A percentile compares a stretch with the other conserved stretches of the same genome.
Conservation (phyloP, 2,888 invertebrate genomes). For the Dryocosmus kuriphilus region DNA sequence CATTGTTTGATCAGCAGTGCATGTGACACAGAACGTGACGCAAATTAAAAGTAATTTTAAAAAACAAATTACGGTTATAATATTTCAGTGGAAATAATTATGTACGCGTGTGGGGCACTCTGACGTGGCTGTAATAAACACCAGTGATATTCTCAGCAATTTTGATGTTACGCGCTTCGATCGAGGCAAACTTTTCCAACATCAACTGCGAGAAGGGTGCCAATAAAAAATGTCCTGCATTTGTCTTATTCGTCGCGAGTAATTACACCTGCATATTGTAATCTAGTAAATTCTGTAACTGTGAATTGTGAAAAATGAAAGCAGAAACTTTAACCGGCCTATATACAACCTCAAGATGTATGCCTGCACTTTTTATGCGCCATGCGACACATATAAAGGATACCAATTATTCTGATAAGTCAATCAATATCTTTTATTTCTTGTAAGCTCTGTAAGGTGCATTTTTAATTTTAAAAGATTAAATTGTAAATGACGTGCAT, state of each 20-base stretch:
- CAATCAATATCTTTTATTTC: no score
- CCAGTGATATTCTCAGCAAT: neutral
- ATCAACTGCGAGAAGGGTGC: neutral
- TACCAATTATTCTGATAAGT: no score
- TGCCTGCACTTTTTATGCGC: neutral
- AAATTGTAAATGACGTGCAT: no score
- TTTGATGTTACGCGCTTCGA: neutral
- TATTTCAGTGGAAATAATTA: neutral
- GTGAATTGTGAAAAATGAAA: neutral
- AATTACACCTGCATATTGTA: neutral
- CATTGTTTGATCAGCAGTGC: no score
- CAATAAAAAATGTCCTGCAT: neutral
- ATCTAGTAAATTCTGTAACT: neutral
- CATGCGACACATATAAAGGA: no score
- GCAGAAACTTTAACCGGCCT: neutral
- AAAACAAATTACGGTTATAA: no score
- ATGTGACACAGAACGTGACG: no score
- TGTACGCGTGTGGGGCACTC: neutral
- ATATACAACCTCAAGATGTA: neutral
- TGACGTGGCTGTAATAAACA: neutral
- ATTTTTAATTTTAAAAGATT: no score
- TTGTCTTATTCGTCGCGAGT: neutral
- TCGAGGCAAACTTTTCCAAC: neutral
- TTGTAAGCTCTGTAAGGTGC: no score
- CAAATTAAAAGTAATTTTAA: no score